These are phyloP conservation scores for Scatophagus argus DNA, from an alignment of 2,113 vertebrate genomes.

Conservation along the genomic window DNA sequence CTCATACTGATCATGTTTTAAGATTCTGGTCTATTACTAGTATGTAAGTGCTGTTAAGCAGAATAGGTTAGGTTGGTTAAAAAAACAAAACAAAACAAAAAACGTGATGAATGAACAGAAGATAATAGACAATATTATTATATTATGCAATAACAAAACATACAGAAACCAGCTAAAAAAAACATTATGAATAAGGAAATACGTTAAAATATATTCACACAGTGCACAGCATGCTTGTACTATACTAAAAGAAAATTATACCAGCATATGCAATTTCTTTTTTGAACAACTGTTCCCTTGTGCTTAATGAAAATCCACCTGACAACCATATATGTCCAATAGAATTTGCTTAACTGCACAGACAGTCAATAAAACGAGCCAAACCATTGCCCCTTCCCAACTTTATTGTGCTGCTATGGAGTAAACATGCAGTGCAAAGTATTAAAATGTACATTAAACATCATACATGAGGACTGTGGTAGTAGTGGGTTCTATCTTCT, in stretches of 20 bases:
- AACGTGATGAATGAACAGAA: no score
- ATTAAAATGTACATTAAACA: not conserved
- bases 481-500: not conserved
- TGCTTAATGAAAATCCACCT: not conserved
- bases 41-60: not conserved
- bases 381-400: not conserved
- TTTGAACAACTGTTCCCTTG: no score
- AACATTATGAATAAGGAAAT: no score
- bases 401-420: not conserved
- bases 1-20: not conserved
- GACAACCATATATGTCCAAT: not conserved
- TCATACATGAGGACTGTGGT: not conserved
- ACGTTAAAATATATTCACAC: not conserved
- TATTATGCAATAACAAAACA: not conserved
- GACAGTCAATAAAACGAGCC: no score
- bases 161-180: no score
- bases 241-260: not conserved
- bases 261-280: not conserved
- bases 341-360: not conserved
- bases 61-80: no score
- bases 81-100: no score
- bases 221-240: not conserved
- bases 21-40: not conserved
- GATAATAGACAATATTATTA: not conserved
- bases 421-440: not conserved